Base-by-base conservation (phyloP, 2,888 invertebrate genomes). In the Epistrophe eligans region DNA sequence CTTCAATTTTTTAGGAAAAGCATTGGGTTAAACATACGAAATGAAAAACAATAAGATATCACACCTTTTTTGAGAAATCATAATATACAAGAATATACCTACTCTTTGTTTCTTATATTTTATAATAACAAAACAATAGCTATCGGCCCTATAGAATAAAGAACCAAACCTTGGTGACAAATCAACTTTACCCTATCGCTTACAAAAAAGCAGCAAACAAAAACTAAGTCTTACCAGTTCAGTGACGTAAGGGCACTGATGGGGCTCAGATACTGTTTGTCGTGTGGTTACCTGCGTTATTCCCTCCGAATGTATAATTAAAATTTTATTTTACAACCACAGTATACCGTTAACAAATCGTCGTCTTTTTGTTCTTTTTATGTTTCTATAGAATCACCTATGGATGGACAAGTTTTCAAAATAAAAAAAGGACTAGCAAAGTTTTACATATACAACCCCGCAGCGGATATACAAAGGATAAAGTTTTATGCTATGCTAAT, bases 401-500 rank as follows among this genome's bases (percentile, higher is more conserved):
- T 72, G 73, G 58, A 64, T 57, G 62, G 66, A 66, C 71, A 55
- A 77, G 60, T 62, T 57, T 60, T 17, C 8, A 58, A 24, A n/a
- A n/a, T n/a, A n/a, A 38, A 15, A 24, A 32, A 13, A 50, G 48
- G 6, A 38, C 43, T 6, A 24, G 19, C 43, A 35, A n/a, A 24
- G 70, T 24, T 70, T 74, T 71, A 57, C 48, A 73, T 71, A 24
- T 24, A 64, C 48, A 73, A 66, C 52, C 73, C 64, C 24, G 66
- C 24, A 64, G 64, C 76, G 67, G 77, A 45, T 64, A 60, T 28
- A 72, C 60, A 77, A 77, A 81, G 77, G 81, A 81, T 77, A 77
- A 81, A 84, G 77, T 81, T 84, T 84, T 77, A 81, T 84, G 73
- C 67, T 81, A 84, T 81, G 84, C 77, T 81, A 84, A 84, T 84